Conservation (phyloP, 2,797 vertebrate species). For the Mus spretus region DNA sequence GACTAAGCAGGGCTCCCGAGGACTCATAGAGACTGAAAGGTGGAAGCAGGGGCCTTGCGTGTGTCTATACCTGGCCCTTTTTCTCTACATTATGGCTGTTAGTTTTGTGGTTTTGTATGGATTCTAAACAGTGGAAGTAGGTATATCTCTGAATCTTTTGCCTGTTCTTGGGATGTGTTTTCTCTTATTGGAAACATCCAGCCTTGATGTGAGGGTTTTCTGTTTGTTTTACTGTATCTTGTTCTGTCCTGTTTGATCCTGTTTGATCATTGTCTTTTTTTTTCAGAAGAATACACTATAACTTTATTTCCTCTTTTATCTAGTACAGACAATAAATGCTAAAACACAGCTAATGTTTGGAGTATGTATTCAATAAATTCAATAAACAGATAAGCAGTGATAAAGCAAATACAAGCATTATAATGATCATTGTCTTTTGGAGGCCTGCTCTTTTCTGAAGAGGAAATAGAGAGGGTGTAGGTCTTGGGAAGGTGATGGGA, state of each 20-base stretch:
- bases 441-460: background rate
- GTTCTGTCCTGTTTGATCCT: background rate
- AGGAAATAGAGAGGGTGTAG: background rate
- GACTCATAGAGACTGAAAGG: background rate
- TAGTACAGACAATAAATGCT: no score
- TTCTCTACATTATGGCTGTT: background rate
- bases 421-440: background rate
- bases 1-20: background rate
- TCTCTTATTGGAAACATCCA: background rate
- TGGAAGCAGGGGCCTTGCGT: background rate
- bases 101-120: background rate
- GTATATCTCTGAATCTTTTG: background rate
- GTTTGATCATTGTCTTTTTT: background rate
- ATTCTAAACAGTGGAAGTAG: background rate
- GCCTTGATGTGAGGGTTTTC: background rate
- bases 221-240: background rate
- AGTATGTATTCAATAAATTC: no score
- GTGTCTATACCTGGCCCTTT: background rate
- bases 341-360: no score
- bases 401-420: no score
- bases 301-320: no score
- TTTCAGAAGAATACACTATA: no score
- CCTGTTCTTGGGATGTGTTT: background rate
- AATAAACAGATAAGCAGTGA: no score
- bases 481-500: background rate